Conservation (phyloP, 1,140 invertebrate species). For the Drosophila auraria region DNA sequence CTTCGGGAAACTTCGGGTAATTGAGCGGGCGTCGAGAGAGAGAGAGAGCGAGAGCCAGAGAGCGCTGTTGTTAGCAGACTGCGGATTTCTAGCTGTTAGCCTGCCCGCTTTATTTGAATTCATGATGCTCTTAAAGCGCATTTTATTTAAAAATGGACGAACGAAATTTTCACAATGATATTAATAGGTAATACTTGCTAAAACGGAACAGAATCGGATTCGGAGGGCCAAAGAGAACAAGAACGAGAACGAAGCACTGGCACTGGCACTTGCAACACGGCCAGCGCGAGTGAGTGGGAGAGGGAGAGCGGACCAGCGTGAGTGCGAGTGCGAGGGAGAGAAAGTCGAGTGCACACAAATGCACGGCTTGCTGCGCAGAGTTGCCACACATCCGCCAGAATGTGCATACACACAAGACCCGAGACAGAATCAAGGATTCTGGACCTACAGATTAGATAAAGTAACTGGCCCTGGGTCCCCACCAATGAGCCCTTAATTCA, state of each 20-base stretch:
- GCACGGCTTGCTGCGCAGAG: conserved; percentile 49
- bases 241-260: conserved; percentile 21
- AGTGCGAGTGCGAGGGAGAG: conserved; percentile 23
- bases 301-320: conserved; percentile 17
- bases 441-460: conserved; percentile 29
- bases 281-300: conserved; percentile 7
- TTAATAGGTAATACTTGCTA: no score
- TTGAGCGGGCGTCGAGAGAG: no score
- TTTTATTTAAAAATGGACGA: no score
- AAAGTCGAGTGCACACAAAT: conserved; percentile 43
- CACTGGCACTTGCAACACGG: conserved; percentile 32
- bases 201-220: conserved; percentile 22
- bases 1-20: no score
- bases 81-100: no score
- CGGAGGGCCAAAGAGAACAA: conserved; percentile 10
- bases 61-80: no score
- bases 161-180: no score
- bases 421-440: conserved; percentile 13
- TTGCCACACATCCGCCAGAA: conserved; percentile 23
- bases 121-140: no score
- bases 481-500: conserved; percentile 22
- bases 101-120: no score
- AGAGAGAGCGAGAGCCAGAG: no score
- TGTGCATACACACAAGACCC: conserved; percentile 30
- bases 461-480: neutral